Evolutionary conservation across 1,140 invertebrate species (phyloP).

Genomic region (Lanistes nyassanus): DNA sequence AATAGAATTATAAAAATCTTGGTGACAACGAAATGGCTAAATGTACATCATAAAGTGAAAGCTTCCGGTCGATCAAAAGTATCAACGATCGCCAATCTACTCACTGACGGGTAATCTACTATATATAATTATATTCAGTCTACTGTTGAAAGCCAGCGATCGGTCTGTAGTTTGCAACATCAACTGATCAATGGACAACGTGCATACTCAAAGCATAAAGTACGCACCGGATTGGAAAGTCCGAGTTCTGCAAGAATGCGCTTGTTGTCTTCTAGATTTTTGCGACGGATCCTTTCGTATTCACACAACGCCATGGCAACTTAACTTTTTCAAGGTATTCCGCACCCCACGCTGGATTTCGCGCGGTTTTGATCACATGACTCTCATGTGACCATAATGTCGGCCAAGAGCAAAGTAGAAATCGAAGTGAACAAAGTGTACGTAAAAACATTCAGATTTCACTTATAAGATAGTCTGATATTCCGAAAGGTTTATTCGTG

Average conservation of each 20-base stretch:
- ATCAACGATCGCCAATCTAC: too few species aligned
- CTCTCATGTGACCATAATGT: background rate
- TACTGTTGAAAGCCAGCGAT: too few species aligned
- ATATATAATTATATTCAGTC: too few species aligned
- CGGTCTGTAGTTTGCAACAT: too few species aligned
- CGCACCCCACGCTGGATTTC: background rate
- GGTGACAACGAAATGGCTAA: too few species aligned
- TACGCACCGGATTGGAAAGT: slow-evolving; percentile 50
- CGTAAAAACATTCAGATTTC: background rate
- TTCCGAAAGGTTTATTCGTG: too few species aligned
- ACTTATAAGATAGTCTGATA: too few species aligned
- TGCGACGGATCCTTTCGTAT: slow-evolving; percentile 50
- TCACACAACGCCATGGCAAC: slow-evolving; percentile 18
- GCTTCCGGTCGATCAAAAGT: too few species aligned
- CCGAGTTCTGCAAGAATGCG: slow-evolving; percentile 55
- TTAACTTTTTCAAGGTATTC: background rate
- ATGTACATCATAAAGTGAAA: too few species aligned
- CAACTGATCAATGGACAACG: background rate
- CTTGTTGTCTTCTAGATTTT: slow-evolving; percentile 57
- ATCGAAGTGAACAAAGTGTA: background rate
- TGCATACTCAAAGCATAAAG: background rate
- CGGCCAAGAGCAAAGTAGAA: background rate
- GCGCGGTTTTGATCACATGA: slow-evolving; percentile 17
- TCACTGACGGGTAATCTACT: too few species aligned
- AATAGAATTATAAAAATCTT: too few species aligned